phyloP scores from a whole-genome alignment of 2,797 vertebrate genomes.

The Tragopan temminckii region DNA sequence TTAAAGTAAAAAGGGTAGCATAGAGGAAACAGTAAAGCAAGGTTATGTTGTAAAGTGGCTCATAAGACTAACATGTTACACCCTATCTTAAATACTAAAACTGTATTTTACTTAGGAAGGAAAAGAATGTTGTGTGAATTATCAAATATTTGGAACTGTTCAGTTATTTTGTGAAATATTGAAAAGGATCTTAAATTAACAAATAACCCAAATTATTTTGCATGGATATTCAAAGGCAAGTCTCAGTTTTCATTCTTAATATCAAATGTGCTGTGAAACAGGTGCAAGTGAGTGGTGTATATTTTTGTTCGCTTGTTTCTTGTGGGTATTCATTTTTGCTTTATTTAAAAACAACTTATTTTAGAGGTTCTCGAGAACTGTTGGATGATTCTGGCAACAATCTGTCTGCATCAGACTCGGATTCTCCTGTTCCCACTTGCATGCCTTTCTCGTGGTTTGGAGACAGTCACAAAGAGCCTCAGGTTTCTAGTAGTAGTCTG shows the following conservation, averaged over 20 bases:
- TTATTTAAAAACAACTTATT: constrained; percentile 7
- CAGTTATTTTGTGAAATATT: neutral
- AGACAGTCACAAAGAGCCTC: constrained; percentile 88
- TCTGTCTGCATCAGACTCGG: constrained; percentile 90
- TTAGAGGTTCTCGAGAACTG: constrained; percentile 90
- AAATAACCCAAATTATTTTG: neutral
- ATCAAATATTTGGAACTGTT: neutral
- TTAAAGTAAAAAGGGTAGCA: neutral
- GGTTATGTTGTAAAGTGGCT: neutral
- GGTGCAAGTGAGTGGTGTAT: neutral
- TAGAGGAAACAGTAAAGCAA: neutral
- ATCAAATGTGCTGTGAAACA: neutral
- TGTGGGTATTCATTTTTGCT: neutral
- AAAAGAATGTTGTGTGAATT: neutral
- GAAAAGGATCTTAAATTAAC: neutral
- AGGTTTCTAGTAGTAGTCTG: constrained; percentile 84
- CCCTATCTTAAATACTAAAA: neutral
- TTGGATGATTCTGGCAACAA: constrained; percentile 90
- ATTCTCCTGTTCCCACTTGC: constrained; percentile 92
- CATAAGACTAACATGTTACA: neutral
- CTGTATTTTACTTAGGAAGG: neutral
- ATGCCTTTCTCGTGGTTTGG: constrained; percentile 97
- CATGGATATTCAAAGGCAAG: neutral
- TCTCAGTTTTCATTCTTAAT: neutral
- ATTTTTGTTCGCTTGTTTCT: neutral